Evolutionary conservation across 2,888 invertebrate genomes (phyloP).

Genomic region (Drosophila colorata): DNA sequence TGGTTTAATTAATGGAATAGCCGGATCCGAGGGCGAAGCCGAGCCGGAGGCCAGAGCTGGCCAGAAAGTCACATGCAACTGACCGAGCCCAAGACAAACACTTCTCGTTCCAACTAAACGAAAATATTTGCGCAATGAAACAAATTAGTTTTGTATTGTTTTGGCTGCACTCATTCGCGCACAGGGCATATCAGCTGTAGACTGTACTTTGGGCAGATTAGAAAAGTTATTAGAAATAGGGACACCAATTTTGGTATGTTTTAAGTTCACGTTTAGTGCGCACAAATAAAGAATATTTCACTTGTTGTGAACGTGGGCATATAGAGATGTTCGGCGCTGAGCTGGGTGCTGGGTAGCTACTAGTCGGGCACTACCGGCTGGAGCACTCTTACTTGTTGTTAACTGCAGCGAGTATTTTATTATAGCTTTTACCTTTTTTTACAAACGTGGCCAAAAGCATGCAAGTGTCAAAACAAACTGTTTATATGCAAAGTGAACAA

Average conservation of each 20-base stretch:
- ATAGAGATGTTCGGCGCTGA: too few species aligned
- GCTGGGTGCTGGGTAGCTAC: background rate
- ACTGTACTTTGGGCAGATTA: too few species aligned
- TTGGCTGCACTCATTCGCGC: background rate
- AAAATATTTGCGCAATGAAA: conserved; percentile 69
- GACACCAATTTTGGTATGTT: too few species aligned
- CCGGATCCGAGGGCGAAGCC: conserved; percentile 12
- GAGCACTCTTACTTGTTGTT: background rate
- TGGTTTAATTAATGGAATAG: conserved; percentile 70
- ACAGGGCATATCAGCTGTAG: background rate
- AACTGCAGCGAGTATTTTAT: conserved; percentile 43
- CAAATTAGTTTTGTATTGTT: conserved; percentile 49
- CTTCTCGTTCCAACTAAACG: conserved; percentile 61
- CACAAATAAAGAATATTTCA: too few species aligned
- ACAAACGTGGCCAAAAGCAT: conserved; percentile 49
- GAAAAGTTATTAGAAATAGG: too few species aligned
- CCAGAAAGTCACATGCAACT: conserved; percentile 26
- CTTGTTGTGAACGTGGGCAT: too few species aligned
- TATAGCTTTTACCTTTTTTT: conserved; percentile 26
- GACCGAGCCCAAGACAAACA: conserved; percentile 49
- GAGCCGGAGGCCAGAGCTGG: background rate
- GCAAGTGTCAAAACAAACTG: conserved; percentile 66
- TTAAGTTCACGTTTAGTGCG: too few species aligned
- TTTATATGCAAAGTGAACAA: conserved; percentile 54
- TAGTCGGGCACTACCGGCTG: background rate